Evolutionary conservation across 1,140 invertebrate genomes (phyloP), one percentile per base, ranked within the genome.

Genomic region (Drosophila kikkawai): DNA sequence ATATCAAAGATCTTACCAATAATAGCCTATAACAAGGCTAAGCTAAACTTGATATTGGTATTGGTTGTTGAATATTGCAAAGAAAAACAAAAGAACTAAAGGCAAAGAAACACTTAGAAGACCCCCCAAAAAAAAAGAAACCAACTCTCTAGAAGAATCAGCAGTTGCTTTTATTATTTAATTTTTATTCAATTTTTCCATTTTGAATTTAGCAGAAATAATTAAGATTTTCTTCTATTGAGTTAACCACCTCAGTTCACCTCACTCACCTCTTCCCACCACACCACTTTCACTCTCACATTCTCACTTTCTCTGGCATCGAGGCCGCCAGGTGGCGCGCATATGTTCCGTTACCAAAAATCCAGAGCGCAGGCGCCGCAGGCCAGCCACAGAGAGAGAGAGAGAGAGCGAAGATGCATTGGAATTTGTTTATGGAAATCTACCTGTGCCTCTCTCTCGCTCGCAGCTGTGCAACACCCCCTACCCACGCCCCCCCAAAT

Each of bases 1-100:
- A 90, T 90, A 90, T 90, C 86, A 91, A 87, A 91, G 79, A 86
- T 83, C 70, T 75, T 87, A 88, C 87, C 82, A 91, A 86, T 87
- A 85, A 11, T 81, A 65, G 59, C 58, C 58, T 22, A 19, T 29
- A 29, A 48, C 5, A 8, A 19, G 9, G 70, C 76, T 79, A 79
- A 79, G 70, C 53, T 64, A 59, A 68, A 51, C 53, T 56, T 53
- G 51, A 74, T 90, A 84, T 90, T 90, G 85, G 85, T 90, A 90
- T 90, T 85, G 85, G 85, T 90, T 90, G 85, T 74, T 90, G 85
- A 90, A 90, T 90, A 90, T 90, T 90, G 85, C 70, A 82, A 77
- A 63, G 61, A 39, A 57, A 17, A 48, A 41, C 29, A 45, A 22
- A 77, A 56, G 44, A 63, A 36, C 29, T 44, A 34, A 11, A 37